Percentiles rank a stretch among this genome's conserved stretches.
phyloP scores from a whole-genome alignment of 1,140 invertebrate species.

The Metaphire vulgaris region DNA sequence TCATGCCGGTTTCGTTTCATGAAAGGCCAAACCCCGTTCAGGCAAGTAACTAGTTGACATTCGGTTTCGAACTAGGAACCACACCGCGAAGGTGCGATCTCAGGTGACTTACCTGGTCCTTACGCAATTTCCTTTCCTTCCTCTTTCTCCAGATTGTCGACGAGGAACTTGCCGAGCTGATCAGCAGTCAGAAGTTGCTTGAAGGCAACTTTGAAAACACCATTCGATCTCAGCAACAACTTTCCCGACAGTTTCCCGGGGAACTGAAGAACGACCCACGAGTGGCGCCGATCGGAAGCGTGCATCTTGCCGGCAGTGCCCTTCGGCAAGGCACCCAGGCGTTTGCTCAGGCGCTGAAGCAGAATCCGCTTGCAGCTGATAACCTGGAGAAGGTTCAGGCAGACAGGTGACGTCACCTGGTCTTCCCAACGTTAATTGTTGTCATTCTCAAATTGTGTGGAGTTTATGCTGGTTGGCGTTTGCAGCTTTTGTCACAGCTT shows the following conservation, averaged over 20 bases:
- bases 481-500: too few species aligned
- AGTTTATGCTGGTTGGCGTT: too few species aligned
- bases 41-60: too few species aligned
- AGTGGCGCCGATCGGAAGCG: background rate
- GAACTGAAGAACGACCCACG: background rate
- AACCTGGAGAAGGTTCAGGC: constrained; percentile 48
- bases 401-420: constrained; percentile 39
- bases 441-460: constrained; percentile 7
- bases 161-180: constrained; percentile 30
- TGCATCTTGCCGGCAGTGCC: constrained; percentile 37
- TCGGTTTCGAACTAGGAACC: too few species aligned
- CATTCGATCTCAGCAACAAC: too few species aligned
- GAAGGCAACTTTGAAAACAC: background rate
- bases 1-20: background rate
- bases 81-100: too few species aligned
- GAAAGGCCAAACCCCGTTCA: background rate
- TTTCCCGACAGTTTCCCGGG: background rate
- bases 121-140: too few species aligned
- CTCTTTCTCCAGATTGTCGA: background rate
- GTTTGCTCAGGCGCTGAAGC: constrained; percentile 44
- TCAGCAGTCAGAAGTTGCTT: constrained; percentile 35
- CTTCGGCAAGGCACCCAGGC: constrained; percentile 45
- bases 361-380: constrained; percentile 48
- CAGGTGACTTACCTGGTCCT: too few species aligned
- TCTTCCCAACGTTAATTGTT: background rate